phyloP scores from a whole-genome alignment of 2,113 vertebrate species.

The Potamarius usumacintae region DNA sequence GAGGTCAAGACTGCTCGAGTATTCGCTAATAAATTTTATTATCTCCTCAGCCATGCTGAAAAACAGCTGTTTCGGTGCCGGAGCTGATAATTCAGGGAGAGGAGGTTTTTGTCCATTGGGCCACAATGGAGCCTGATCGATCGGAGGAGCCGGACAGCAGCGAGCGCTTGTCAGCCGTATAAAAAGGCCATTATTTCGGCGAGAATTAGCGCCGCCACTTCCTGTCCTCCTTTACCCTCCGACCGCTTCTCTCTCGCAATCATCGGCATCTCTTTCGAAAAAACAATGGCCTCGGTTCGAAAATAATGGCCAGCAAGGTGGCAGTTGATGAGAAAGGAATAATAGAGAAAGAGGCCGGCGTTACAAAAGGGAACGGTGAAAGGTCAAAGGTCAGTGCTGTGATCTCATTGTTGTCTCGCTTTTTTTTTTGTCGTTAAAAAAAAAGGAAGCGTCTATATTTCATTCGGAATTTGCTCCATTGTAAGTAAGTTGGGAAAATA shows the following conservation, averaged over 20 bases:
- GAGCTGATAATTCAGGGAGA: slow-evolving; percentile 77
- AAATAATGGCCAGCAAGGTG: slow-evolving; percentile 74
- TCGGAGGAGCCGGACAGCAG: slow-evolving; percentile 75
- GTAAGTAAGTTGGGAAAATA: slow-evolving; percentile 62
- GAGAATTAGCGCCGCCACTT: slow-evolving; percentile 72
- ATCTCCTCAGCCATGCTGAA: slow-evolving; percentile 75
- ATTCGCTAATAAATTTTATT: slow-evolving; percentile 76
- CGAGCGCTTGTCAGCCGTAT: slow-evolving; percentile 74
- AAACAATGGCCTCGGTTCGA: slow-evolving; percentile 69
- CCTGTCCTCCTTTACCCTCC: slow-evolving; percentile 68
- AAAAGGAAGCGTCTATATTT: slow-evolving; percentile 76
- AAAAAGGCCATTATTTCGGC: slow-evolving; percentile 77
- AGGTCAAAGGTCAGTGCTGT: slow-evolving; percentile 80
- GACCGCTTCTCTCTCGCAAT: slow-evolving; percentile 71
- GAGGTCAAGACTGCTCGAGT: slow-evolving; percentile 64
- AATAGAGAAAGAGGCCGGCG: slow-evolving; percentile 57
- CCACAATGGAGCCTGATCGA: slow-evolving; percentile 80
- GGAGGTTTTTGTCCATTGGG: slow-evolving; percentile 66
- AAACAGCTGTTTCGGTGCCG: slow-evolving; percentile 78
- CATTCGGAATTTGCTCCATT: slow-evolving; percentile 68
- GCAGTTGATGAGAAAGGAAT: slow-evolving; percentile 73
- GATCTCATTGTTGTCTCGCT: slow-evolving; percentile 77
- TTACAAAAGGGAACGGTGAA: slow-evolving; percentile 76
- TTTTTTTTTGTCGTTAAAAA: slow-evolving; percentile 58
- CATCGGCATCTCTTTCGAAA: slow-evolving; percentile 80